These are phyloP conservation scores for Heliconius ethilla DNA, from an alignment of 2,888 invertebrate genomes.

Conservation along the genomic window DNA sequence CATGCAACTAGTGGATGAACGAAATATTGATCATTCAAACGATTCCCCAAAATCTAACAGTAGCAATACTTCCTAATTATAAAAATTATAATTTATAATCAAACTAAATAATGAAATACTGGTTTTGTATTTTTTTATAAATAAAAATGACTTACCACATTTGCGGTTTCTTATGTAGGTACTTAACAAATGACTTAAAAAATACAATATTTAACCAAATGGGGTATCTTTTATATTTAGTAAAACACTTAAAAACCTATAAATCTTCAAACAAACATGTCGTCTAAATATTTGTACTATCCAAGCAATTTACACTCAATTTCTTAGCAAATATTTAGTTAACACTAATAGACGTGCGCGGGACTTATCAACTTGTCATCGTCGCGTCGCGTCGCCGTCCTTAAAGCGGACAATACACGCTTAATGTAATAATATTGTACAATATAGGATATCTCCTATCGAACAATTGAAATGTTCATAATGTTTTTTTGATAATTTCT, in stretches of 20 bases:
- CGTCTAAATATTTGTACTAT: not conserved
- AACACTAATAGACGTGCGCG: not conserved
- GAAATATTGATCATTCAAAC: not conserved
- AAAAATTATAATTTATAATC: not conserved
- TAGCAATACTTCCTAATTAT: not conserved
- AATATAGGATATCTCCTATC: not conserved
- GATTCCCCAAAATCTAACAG: not conserved
- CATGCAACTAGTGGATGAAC: slow-evolving; percentile 20
- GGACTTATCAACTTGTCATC: slow-evolving; percentile 36
- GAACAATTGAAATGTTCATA: not conserved
- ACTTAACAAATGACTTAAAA: too few relatives aligned
- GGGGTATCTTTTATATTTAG: not conserved
- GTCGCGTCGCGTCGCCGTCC: slow-evolving; percentile 26
- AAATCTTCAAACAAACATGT: not conserved
- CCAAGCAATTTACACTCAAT: not conserved
- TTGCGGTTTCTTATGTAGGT: too few relatives aligned
- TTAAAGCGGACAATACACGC: not conserved
- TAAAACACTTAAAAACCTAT: not conserved
- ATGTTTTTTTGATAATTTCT: not conserved
- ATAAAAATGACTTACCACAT: too few relatives aligned
- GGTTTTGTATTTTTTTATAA: too few relatives aligned
- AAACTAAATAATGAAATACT: too few relatives aligned
- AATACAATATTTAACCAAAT: too few relatives aligned
- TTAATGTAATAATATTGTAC: not conserved
- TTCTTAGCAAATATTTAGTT: slow-evolving; percentile 14